Evolutionary conservation across 2,113 vertebrate species (phyloP), one percentile per base, ranked within the genome.

Genomic region (Microtus oregoni): DNA sequence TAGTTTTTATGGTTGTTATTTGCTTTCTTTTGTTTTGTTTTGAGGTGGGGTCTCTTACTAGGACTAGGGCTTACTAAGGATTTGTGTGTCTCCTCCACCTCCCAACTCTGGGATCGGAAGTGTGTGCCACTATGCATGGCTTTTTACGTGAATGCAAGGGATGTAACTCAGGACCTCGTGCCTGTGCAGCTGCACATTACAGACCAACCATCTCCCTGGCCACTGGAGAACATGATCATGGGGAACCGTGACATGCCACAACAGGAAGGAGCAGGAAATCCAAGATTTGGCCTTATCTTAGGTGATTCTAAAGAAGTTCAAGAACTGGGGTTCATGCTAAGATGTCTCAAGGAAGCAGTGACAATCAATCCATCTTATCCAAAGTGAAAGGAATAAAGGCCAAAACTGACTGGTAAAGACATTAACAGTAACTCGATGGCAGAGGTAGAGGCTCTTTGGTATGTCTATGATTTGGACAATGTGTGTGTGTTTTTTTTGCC

Each of bases 221-320:
- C 38, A 63, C 7, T 4, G 14, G 7, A 6, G 15, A 9, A 14
- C 2, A 6, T 41, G 22, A 20, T 4, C 0, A 1, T 8, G 35
- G 44, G 12, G 47, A 87, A 24, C 85, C 4, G 2, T 15, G 67
- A 44, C 32, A 9, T 26, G 28, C 78, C 6, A 52, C 89, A n/a
- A 50, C n/a, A 65, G 41, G 30, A 47, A 30, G 44, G 22, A 5
- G 0, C 19, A 47, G 5, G n/a, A 79, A 92, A 50, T 55, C 3
- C 0, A 38, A 70, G 63, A 9, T 24, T 14, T 24, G 76, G 26
- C 20, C 65, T 68, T 67, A 67, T 0, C 0, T 20, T 41, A 5
- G 47, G 41, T 8, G 52, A 58, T 26, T 88, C 7, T 15, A 65
- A 52, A 89, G n/a, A 87, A n/a, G 6, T 32, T 38, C 68, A 50